A percentile compares a stretch with the other conserved stretches of the same genome.
Evolutionary conservation across 2,113 vertebrate species (phyloP).

Genomic region (Prionailurus viverrinus): DNA sequence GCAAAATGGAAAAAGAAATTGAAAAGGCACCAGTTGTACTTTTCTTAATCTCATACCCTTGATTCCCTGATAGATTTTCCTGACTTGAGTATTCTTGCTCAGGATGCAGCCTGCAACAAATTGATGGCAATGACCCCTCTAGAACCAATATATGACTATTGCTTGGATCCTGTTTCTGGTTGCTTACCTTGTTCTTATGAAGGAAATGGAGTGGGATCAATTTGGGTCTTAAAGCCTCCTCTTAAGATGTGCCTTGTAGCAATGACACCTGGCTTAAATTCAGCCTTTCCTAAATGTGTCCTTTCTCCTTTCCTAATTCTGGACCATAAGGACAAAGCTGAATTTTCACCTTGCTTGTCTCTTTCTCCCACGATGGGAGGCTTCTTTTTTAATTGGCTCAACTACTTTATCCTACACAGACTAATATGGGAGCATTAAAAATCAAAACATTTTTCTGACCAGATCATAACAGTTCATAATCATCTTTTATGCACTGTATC

Average conservation of each 20-base stretch:
- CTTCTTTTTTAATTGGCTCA: background rate
- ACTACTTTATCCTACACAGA: background rate
- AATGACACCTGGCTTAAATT: background rate
- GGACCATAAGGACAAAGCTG: background rate
- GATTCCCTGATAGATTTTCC: background rate
- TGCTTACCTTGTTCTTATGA: background rate
- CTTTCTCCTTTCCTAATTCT: background rate
- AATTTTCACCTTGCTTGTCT: background rate
- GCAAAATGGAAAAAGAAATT: background rate
- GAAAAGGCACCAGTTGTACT: background rate
- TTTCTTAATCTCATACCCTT: background rate
- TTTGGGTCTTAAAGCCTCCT: background rate
- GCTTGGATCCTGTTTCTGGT: background rate
- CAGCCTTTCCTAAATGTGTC: background rate
- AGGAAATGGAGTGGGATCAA: background rate
- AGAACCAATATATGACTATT: background rate
- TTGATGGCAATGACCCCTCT: background rate
- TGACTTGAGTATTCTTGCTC: background rate
- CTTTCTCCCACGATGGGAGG: background rate
- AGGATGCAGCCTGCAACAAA: background rate
- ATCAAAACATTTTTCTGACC: slow-evolving; percentile 24
- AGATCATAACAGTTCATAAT: background rate
- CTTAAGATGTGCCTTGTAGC: background rate
- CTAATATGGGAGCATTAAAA: background rate
- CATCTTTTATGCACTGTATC: background rate